These are phyloP conservation scores for Corythucha ciliata DNA, from an alignment of 2,888 invertebrate genomes.

Conservation along the genomic window DNA sequence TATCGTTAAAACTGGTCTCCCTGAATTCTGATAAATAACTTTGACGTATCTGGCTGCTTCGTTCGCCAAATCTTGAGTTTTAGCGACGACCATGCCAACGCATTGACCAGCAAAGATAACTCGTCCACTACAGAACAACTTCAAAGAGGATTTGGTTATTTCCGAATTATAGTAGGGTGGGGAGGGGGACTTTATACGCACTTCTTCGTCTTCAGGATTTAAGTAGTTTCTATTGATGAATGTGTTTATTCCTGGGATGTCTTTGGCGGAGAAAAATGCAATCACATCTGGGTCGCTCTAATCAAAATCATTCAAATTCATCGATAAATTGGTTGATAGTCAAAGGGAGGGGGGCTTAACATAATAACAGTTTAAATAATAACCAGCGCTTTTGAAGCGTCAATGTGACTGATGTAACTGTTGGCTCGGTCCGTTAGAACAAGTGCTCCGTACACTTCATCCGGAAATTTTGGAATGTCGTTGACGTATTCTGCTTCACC, in stretches of 20 bases:
- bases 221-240: conserved; percentile 39
- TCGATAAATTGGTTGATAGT: too few relatives aligned
- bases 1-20: conserved; percentile 33
- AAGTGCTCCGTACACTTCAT: conserved; percentile 41
- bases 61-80: conserved; percentile 49
- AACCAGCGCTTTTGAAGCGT: conserved; percentile 58
- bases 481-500: conserved; percentile 53
- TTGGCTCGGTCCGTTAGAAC: conserved; percentile 50
- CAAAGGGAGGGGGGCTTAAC: too few relatives aligned
- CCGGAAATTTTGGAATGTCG: conserved; percentile 41
- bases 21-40: conserved; percentile 46
- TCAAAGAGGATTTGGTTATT: too few relatives aligned
- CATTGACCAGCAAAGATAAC: conserved; percentile 62
- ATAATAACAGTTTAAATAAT: not conserved
- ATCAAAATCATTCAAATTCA: too few relatives aligned
- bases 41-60: conserved; percentile 50
- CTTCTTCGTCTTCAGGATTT: conserved; percentile 26
- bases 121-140: conserved; percentile 36
- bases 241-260: conserved; percentile 58
- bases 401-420: conserved; percentile 53
- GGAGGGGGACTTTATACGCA: conserved; percentile 15
- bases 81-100: conserved; percentile 63
- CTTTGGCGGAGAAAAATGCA: conserved; percentile 54
- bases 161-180: too few relatives aligned
- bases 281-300: conserved; percentile 56